These are phyloP conservation scores for Octonoba sinensis DNA, from an alignment of 2,888 invertebrate genomes.

Conservation along the genomic window DNA sequence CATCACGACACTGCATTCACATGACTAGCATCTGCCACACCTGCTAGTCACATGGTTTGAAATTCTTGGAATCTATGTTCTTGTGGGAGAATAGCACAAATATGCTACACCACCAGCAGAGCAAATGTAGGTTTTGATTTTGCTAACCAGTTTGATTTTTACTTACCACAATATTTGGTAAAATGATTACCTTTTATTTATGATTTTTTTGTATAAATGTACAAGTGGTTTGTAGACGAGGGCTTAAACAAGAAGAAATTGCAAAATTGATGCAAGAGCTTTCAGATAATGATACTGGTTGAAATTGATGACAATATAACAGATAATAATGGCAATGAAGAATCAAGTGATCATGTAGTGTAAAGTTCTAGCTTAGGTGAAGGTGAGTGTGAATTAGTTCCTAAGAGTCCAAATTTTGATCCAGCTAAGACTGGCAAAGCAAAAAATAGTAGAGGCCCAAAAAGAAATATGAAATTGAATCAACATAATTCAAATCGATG, in stretches of 20 bases:
- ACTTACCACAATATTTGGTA: neutral
- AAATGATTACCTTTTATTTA: neutral
- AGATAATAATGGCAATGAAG: neutral
- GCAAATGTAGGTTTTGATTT: no score
- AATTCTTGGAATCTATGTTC: no score
- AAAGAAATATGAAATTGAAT: constrained; percentile 1
- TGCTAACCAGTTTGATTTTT: no score
- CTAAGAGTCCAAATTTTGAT: neutral
- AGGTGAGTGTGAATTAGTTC: neutral
- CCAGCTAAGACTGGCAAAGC: neutral
- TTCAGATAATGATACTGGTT: no score
- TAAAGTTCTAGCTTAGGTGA: neutral
- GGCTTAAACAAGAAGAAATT: neutral
- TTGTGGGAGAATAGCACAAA: no score
- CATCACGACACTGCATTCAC: no score
- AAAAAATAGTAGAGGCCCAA: neutral
- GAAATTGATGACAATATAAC: no score
- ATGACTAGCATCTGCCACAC: no score
- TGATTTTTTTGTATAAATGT: neutral
- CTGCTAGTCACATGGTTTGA: no score
- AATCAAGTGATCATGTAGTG: neutral
- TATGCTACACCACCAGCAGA: no score
- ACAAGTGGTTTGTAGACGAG: neutral
- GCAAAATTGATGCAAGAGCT: no score
- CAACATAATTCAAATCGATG: neutral